Evolutionary conservation across 2,113 vertebrate species (phyloP).

Genomic region (Suncus etruscus): DNA sequence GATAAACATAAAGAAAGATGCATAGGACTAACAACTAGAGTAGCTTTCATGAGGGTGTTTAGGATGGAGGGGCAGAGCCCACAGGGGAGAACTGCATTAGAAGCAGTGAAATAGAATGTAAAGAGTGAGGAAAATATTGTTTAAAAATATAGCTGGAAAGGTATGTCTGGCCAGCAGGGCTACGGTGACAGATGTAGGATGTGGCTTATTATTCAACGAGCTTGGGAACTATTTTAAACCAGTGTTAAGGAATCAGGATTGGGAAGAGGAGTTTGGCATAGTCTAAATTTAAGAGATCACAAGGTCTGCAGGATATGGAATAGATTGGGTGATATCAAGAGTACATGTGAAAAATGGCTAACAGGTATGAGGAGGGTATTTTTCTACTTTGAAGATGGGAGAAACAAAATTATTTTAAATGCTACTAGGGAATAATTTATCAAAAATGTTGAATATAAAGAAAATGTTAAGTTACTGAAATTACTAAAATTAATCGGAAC

Average conservation of each 20-base stretch:
- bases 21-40: neutral
- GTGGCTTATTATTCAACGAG: neutral
- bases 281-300: constrained; percentile 4
- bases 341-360: neutral
- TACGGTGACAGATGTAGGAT: neutral
- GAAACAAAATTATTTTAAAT: constrained; percentile 10
- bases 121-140: neutral
- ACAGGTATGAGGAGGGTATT: neutral
- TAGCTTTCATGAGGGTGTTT: neutral
- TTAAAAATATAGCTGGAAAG: constrained; percentile 1
- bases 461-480: neutral
- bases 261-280: neutral
- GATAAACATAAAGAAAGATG: neutral
- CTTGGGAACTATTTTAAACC: neutral
- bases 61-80: neutral
- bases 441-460: neutral
- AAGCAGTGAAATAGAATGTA: neutral
- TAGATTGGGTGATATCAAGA: neutral
- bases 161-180: neutral
- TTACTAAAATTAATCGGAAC: neutral
- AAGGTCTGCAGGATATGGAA: neutral
- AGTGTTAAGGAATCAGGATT: neutral
- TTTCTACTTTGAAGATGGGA: neutral
- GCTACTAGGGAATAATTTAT: neutral
- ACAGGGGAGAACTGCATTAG: neutral